phyloP scores from a whole-genome alignment of 2,797 vertebrate genomes.

The Sebastes hubbsi region DNA sequence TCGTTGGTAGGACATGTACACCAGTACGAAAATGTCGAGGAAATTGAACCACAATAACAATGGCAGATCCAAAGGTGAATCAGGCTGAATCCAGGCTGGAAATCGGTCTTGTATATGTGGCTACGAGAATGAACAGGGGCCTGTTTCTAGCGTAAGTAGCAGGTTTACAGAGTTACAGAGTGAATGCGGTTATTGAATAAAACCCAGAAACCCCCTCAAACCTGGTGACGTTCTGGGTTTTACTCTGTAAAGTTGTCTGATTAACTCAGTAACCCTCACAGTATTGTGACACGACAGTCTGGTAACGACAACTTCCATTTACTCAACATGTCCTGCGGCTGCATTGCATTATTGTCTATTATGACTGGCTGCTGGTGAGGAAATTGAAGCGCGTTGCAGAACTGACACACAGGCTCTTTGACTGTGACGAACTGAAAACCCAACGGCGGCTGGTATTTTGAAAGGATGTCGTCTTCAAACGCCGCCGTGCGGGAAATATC shows the following conservation, averaged over 20 bases:
- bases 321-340: constrained; percentile 48
- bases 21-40: neutral
- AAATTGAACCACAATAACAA: neutral
- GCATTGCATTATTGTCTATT: constrained; percentile 20
- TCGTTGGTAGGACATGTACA: neutral
- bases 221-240: neutral
- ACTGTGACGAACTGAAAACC: neutral
- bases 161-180: neutral
- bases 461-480: neutral
- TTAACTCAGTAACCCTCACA: neutral
- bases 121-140: neutral
- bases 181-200: neutral
- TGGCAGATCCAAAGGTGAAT: neutral
- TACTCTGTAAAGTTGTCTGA: constrained; percentile 9
- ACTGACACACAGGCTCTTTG: neutral
- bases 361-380: constrained; percentile 9
- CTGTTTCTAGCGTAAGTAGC: neutral
- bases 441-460: neutral
- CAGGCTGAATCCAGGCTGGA: neutral
- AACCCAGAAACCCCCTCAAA: neutral
- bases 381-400: constrained; percentile 4
- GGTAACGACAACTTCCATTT: constrained; percentile 24
- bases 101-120: neutral
- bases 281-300: constrained; percentile 26
- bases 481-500: constrained; percentile 4